Evolutionary conservation across 2,888 invertebrate species (phyloP).

Genomic region (Creontiades dilutus): DNA sequence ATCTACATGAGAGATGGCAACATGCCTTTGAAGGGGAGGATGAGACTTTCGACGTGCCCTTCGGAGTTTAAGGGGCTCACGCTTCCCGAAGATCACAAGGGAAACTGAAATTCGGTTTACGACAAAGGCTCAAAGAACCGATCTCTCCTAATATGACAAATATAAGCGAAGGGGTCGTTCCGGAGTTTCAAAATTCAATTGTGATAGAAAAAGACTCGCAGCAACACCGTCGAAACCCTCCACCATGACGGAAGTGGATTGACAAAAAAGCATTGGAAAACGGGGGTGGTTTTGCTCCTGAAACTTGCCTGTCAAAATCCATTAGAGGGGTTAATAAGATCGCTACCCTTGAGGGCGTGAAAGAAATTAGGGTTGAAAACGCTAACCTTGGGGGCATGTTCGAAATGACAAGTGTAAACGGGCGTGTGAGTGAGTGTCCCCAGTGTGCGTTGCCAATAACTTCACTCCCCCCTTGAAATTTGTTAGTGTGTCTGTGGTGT

Average conservation of each 20-base stretch:
- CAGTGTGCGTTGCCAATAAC: slow-evolving; percentile 38
- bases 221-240: not conserved
- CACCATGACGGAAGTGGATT: slow-evolving; percentile 11
- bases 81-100: slow-evolving; percentile 41
- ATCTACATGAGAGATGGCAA: slow-evolving; percentile 62
- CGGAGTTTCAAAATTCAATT: slow-evolving; percentile 35
- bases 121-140: slow-evolving; percentile 61
- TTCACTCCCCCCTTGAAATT: not conserved
- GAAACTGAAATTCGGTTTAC: slow-evolving; percentile 49
- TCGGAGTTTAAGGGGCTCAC: slow-evolving; percentile 41
- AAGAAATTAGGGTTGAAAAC: slow-evolving; percentile 9
- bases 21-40: slow-evolving; percentile 48
- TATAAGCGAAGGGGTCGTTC: slow-evolving; percentile 42
- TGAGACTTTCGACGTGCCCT: slow-evolving; percentile 36
- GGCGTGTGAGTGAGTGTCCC: slow-evolving; percentile 30
- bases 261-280: slow-evolving; percentile 39
- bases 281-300: not conserved
- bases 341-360: slow-evolving; percentile 39
- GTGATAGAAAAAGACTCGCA: not conserved
- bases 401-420: slow-evolving; percentile 49
- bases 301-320: slow-evolving; percentile 41
- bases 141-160: slow-evolving; percentile 57
- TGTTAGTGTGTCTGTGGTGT: slow-evolving; percentile 20
- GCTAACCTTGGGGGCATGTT: slow-evolving; percentile 42
- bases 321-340: slow-evolving; percentile 49